Evolutionary conservation across 2,888 invertebrate species (phyloP).

Genomic region (Mythimna albipuncta): DNA sequence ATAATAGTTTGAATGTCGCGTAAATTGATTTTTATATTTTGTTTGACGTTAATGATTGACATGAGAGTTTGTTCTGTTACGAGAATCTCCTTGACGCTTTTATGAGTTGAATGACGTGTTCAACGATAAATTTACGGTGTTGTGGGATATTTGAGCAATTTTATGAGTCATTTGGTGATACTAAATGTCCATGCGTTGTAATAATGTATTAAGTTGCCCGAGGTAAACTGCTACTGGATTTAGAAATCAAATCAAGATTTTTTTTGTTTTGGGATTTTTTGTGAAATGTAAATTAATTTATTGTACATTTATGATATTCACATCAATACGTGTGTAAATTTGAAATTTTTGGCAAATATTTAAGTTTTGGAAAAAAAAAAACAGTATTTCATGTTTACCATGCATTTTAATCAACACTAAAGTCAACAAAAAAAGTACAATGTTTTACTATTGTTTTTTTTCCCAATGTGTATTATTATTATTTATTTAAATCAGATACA

Average conservation of each 20-base stretch:
- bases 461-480: too few species aligned
- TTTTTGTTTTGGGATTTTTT: constrained; percentile 1
- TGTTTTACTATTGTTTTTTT: too few species aligned
- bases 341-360: too few species aligned
- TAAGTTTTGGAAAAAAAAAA: too few species aligned
- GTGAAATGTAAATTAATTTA: constrained; percentile 6
- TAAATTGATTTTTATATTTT: constrained; percentile 90
- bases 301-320: too few species aligned
- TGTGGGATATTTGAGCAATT: constrained; percentile 88
- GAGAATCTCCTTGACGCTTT: constrained; percentile 76
- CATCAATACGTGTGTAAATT: too few species aligned
- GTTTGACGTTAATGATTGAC: constrained; percentile 90
- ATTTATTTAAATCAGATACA: too few species aligned
- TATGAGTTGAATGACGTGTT: constrained; percentile 83
- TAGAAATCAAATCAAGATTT: constrained; percentile 10
- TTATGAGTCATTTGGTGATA: constrained; percentile 88
- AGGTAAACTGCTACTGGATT: constrained; percentile 68
- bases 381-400: too few species aligned
- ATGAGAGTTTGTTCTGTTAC: constrained; percentile 74
- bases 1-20: constrained; percentile 82
- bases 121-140: constrained; percentile 85
- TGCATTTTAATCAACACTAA: too few species aligned
- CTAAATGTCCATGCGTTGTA: constrained; percentile 80
- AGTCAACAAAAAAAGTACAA: too few species aligned
- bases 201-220: constrained; percentile 77